phyloP scores from a whole-genome alignment of 2,797 vertebrate genomes.

The Smutsia gigantea region DNA sequence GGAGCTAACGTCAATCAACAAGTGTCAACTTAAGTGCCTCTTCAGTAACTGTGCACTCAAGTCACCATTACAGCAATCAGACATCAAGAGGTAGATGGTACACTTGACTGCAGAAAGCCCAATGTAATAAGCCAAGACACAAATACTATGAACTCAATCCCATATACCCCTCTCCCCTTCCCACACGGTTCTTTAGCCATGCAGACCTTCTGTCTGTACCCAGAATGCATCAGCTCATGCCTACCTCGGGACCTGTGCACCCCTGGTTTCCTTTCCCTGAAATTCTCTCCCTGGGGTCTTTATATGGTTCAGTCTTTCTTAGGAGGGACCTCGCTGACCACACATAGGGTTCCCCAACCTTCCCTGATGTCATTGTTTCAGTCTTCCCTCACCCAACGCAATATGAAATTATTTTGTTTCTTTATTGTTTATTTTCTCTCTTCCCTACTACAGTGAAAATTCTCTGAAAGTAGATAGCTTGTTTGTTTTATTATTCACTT shows the following conservation, averaged over 20 bases:
- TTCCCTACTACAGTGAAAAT: background rate
- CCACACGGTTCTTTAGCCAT: background rate
- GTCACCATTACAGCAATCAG: background rate
- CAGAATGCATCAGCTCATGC: background rate
- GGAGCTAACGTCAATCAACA: background rate
- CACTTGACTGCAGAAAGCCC: background rate
- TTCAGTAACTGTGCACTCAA: background rate
- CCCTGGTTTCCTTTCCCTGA: background rate
- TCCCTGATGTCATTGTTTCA: background rate
- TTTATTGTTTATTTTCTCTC: background rate
- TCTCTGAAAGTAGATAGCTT: background rate
- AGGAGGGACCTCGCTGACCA: background rate
- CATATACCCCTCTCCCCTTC: background rate
- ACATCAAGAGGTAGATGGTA: background rate
- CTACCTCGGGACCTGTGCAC: too few relatives aligned
- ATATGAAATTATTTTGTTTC: background rate
- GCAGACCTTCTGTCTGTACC: background rate
- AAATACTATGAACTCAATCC: background rate
- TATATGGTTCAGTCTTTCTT: background rate
- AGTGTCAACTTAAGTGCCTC: background rate
- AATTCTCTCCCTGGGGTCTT: background rate
- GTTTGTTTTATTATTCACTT: background rate
- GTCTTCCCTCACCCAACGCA: background rate
- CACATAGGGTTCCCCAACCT: background rate
- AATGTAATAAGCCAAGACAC: background rate